Percentiles rank a stretch among this genome's conserved stretches.
Evolutionary conservation across 2,113 vertebrate species (phyloP).

Genomic region (Salminus brasiliensis): DNA sequence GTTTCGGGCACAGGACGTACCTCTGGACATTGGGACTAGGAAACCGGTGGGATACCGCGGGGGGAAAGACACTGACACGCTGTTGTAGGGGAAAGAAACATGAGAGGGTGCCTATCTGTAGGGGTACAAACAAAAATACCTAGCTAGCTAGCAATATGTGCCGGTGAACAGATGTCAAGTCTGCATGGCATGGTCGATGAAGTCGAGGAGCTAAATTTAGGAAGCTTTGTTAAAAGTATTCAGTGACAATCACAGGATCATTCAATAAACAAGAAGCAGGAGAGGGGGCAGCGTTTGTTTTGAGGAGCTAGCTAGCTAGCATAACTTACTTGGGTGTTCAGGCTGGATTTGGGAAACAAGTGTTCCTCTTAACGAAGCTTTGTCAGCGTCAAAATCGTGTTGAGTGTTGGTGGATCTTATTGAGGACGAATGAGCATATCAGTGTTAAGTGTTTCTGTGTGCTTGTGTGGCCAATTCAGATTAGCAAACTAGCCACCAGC

Average conservation of each 20-base stretch:
- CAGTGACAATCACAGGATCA: neutral
- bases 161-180: constrained; percentile 29
- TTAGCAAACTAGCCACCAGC: constrained; percentile 18
- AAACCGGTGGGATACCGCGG: constrained; percentile 31
- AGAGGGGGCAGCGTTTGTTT: constrained; percentile 28
- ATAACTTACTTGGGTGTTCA: constrained; percentile 18
- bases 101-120: constrained; percentile 33
- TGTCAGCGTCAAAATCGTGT: constrained; percentile 11
- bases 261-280: neutral
- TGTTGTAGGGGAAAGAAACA: constrained; percentile 58
- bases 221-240: neutral
- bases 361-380: constrained; percentile 41
- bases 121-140: constrained; percentile 9
- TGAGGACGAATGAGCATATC: neutral
- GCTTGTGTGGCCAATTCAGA: constrained; percentile 14
- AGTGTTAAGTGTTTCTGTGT: neutral
- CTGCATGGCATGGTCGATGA: neutral
- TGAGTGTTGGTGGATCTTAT: neutral
- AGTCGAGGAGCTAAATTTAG: neutral
- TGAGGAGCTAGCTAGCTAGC: constrained; percentile 37
- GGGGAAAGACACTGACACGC: constrained; percentile 41
- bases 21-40: constrained; percentile 33
- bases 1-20: constrained; percentile 14
- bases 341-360: constrained; percentile 38
- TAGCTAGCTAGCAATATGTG: neutral